Percentiles rank a stretch among this genome's conserved stretches.
phyloP scores from a whole-genome alignment of 2,888 invertebrate genomes.

The Brachyptera risi region DNA sequence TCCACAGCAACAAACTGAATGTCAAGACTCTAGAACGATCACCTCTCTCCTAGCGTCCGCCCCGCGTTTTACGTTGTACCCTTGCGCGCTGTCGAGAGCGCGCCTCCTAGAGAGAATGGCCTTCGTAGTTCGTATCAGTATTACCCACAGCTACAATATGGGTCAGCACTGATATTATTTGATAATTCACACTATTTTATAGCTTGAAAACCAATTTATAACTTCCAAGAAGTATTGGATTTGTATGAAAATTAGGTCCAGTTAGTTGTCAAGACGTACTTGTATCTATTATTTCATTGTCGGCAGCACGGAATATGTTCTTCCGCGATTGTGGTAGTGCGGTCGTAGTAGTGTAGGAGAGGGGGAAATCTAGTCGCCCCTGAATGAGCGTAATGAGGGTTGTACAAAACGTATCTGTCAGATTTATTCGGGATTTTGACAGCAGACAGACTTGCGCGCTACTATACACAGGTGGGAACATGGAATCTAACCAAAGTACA shows the following conservation, averaged over 20 bases:
- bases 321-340: neutral
- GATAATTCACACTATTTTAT: no score
- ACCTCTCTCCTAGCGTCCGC: neutral
- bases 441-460: no score
- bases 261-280: no score
- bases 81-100: neutral
- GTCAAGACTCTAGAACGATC: neutral
- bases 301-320: neutral
- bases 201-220: no score
- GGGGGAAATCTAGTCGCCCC: constrained; percentile 6
- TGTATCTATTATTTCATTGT: no score
- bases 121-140: neutral
- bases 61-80: neutral
- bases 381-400: constrained; percentile 3
- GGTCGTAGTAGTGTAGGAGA: neutral
- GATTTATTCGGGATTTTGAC: neutral
- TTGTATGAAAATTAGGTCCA: no score
- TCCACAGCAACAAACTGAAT: neutral
- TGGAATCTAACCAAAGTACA: no score
- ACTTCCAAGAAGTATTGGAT: no score
- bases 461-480: no score
- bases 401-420: neutral
- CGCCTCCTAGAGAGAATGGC: neutral
- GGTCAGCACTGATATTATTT: no score
- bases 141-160: no score